phyloP scores from a whole-genome alignment of 1,140 invertebrate species.

The Physella acuta region DNA sequence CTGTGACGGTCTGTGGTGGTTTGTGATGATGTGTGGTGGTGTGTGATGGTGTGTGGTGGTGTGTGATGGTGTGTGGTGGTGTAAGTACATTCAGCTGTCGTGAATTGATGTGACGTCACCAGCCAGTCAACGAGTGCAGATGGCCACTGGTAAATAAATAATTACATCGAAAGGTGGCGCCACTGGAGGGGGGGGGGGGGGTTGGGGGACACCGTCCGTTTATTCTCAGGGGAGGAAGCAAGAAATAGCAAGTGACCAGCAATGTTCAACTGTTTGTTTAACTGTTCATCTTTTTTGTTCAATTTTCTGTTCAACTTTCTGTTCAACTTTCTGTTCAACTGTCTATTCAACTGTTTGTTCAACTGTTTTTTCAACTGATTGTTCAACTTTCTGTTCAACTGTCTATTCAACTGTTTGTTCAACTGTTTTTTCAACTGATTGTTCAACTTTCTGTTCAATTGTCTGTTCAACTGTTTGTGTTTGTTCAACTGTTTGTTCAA shows the following conservation, averaged over 20 bases:
- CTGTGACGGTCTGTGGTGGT: too few species aligned
- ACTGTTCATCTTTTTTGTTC: not conserved
- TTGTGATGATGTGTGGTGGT: too few species aligned
- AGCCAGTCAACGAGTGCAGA: too few species aligned
- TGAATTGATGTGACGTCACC: too few species aligned
- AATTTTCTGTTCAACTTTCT: not conserved
- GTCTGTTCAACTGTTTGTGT: not conserved
- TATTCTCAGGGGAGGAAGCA: conserved; percentile 11
- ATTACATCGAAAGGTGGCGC: not conserved
- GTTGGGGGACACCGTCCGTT: conserved; percentile 9
- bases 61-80: too few species aligned
- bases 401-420: not conserved
- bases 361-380: not conserved
- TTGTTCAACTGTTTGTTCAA: not conserved
- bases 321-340: not conserved
- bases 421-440: not conserved
- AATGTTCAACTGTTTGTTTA: not conserved
- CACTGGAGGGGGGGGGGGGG: conserved; percentile 3
- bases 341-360: not conserved
- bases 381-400: not conserved
- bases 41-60: too few species aligned
- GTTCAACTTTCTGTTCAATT: not conserved
- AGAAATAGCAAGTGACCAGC: not conserved
- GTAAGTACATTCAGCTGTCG: too few species aligned
- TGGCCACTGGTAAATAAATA: too few species aligned